These are phyloP conservation scores for Pteronura brasiliensis DNA, from an alignment of 2,113 vertebrate genomes.

Conservation along the genomic window DNA sequence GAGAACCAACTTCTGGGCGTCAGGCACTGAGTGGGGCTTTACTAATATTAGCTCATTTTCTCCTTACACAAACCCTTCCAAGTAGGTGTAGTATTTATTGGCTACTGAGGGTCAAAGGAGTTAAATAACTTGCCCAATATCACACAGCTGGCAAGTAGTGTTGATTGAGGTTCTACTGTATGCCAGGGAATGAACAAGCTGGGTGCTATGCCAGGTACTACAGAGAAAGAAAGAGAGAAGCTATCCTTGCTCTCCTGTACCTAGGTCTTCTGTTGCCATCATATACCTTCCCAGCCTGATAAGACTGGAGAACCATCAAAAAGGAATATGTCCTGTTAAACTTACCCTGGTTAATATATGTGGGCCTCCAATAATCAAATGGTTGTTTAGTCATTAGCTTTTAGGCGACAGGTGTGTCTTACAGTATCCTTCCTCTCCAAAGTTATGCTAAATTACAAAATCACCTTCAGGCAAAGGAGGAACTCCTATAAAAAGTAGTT, in stretches of 20 bases:
- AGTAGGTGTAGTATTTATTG: neutral
- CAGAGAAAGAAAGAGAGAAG: neutral
- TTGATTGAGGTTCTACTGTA: neutral
- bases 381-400: neutral
- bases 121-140: neutral
- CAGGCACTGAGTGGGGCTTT: neutral
- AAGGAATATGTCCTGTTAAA: neutral
- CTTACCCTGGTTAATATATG: neutral
- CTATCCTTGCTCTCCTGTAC: neutral
- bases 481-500: neutral
- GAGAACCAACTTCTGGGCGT: neutral
- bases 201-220: neutral
- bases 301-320: neutral
- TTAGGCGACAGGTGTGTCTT: neutral
- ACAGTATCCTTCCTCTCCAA: neutral
- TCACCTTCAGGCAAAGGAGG: neutral
- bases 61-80: neutral
- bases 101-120: neutral
- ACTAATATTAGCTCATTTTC: neutral
- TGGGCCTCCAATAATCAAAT: neutral
- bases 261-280: neutral
- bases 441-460: conserved; percentile 16
- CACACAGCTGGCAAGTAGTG: neutral
- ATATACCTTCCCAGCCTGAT: neutral
- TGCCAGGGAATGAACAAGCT: neutral